Evolutionary conservation across 2,797 vertebrate genomes (phyloP).

Genomic region (Liparis tanakae): DNA sequence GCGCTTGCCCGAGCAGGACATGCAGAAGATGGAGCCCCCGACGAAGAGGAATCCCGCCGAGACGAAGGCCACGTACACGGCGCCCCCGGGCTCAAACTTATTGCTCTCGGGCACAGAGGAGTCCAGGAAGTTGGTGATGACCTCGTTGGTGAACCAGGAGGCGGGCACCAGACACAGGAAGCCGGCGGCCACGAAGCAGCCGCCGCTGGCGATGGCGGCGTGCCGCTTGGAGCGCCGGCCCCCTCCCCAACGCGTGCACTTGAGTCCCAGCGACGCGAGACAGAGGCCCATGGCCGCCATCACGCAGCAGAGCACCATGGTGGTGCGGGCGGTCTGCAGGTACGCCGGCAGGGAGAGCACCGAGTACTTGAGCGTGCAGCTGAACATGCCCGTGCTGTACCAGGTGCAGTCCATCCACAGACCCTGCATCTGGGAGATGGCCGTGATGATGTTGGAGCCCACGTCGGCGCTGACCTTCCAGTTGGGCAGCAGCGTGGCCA

Average conservation of each 20-base stretch:
- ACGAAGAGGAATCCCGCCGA: conserved; percentile 90
- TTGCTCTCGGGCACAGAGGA: conserved; percentile 90
- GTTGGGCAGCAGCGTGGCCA: conserved; percentile 93
- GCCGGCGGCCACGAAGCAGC: conserved; percentile 90
- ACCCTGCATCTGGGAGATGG: conserved; percentile 93
- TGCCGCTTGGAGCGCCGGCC: conserved; percentile 87
- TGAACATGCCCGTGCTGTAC: conserved; percentile 98
- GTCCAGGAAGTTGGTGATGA: conserved; percentile 91
- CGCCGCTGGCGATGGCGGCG: conserved; percentile 88
- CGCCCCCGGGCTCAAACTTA: conserved; percentile 94
- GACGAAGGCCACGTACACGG: conserved; percentile 92
- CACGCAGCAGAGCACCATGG: conserved; percentile 95
- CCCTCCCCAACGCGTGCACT: conserved; percentile 92
- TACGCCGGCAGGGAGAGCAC: conserved; percentile 90
- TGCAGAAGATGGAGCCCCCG: conserved; percentile 91
- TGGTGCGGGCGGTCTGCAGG: conserved; percentile 91
- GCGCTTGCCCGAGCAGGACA: conserved; percentile 87
- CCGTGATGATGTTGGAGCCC: conserved; percentile 93
- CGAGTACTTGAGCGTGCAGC: conserved; percentile 92
- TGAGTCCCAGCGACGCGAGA: conserved; percentile 90
- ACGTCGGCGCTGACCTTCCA: conserved; percentile 93
- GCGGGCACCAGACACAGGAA: conserved; percentile 90
- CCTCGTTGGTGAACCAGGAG: conserved; percentile 95
- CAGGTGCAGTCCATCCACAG: conserved; percentile 99
- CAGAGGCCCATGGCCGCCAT: conserved; percentile 91